Percentiles rank a stretch among this genome's conserved stretches.
These are phyloP conservation scores for Cheilosia grossa DNA, from an alignment of 2,888 invertebrate genomes.

Conservation along the genomic window DNA sequence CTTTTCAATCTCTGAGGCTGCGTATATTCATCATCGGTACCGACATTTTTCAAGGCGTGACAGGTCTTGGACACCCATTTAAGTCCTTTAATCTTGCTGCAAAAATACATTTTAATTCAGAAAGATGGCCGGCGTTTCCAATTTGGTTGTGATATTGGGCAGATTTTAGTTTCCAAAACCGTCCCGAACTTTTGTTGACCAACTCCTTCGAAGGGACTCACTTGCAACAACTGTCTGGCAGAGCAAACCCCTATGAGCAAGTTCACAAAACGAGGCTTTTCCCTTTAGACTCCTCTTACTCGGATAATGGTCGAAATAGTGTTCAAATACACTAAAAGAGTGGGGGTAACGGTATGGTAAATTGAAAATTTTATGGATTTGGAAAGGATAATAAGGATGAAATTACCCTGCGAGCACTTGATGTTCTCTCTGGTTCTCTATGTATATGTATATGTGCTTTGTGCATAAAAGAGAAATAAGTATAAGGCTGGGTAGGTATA, in stretches of 20 bases:
- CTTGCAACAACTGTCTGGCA: no score
- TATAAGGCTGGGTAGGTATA: neutral
- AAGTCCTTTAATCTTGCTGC: neutral
- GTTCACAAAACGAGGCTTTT: neutral
- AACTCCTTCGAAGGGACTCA: neutral
- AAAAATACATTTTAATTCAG: no score
- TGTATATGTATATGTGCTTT: neutral
- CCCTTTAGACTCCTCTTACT: slow-evolving; percentile 9
- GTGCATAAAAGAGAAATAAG: slow-evolving; percentile 32
- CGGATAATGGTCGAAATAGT: slow-evolving; percentile 62
- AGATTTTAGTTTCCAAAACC: no score
- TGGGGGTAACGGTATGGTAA: slow-evolving; percentile 60
- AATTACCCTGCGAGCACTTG: slow-evolving; percentile 72
- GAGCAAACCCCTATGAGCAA: neutral
- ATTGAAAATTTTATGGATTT: slow-evolving; percentile 75
- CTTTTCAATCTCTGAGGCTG: neutral
- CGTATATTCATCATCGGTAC: neutral
- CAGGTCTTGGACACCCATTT: no score
- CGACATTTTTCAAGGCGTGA: no score
- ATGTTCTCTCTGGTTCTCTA: slow-evolving; percentile 30
- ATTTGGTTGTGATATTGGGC: no score
- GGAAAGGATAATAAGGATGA: slow-evolving; percentile 73
- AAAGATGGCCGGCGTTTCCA: neutral
- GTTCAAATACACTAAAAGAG: slow-evolving; percentile 42
- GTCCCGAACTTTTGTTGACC: no score